Evolutionary conservation across 2,797 vertebrate genomes (phyloP).

Genomic region (Pangasius krempfi): DNA sequence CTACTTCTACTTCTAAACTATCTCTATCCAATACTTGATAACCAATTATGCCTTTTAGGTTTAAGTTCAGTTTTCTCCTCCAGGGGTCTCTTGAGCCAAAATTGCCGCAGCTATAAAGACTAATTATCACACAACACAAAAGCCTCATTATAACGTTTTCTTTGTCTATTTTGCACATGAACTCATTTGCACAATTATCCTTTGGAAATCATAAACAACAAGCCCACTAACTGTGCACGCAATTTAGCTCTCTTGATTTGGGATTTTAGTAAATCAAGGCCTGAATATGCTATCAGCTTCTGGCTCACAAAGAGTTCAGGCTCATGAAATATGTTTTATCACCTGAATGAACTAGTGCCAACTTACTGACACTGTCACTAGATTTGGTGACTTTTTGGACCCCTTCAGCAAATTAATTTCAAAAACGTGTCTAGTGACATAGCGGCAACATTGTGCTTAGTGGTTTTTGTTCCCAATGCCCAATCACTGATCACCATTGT

Average conservation of each 20-base stretch:
- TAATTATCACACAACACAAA: conserved; percentile 8
- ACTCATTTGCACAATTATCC: conserved; percentile 10
- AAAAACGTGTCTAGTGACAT: background rate
- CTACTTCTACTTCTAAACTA: too few relatives aligned
- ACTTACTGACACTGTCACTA: background rate
- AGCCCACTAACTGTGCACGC: background rate
- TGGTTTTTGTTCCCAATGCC: background rate
- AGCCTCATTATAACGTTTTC: conserved; percentile 6
- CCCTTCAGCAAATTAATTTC: background rate
- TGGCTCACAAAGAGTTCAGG: background rate
- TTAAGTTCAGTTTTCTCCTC: conserved; percentile 10
- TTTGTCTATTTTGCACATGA: conserved; percentile 13
- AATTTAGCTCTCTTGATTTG: background rate
- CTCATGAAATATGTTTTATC: background rate
- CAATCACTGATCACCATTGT: background rate
- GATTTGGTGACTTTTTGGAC: background rate
- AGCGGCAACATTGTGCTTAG: background rate
- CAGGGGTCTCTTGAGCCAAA: conserved; percentile 3
- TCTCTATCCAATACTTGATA: background rate
- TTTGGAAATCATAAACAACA: background rate
- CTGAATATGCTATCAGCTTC: background rate
- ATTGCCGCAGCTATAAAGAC: conserved; percentile 5
- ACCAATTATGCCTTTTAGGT: conserved; percentile 9
- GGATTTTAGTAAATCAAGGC: background rate
- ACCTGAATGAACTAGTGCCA: background rate